Evolutionary conservation across 1,140 invertebrate genomes (phyloP).

Genomic region (Drosophila biarmipes): DNA sequence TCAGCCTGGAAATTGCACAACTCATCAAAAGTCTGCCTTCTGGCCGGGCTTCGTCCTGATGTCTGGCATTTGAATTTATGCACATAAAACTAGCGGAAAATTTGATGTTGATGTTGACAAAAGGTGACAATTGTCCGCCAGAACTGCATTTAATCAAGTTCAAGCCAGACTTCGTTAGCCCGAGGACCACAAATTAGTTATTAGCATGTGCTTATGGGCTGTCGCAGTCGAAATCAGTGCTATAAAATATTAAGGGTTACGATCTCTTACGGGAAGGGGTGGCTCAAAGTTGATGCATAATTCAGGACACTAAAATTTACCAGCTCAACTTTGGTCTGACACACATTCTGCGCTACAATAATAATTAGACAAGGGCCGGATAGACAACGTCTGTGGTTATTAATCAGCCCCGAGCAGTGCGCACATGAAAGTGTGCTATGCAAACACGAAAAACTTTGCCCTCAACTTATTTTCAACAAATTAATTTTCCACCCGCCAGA

Average conservation of each 20-base stretch:
- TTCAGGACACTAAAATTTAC: slow-evolving; percentile 38
- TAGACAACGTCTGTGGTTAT: slow-evolving; percentile 48
- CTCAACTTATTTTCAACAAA: slow-evolving; percentile 82
- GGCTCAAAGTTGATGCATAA: slow-evolving; percentile 53
- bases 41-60: slow-evolving; percentile 5
- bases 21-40: slow-evolving; percentile 73
- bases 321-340: slow-evolving; percentile 10
- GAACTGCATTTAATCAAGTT: slow-evolving; percentile 39
- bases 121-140: slow-evolving; percentile 72
- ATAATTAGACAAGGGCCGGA: slow-evolving; percentile 45
- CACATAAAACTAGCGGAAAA: slow-evolving; percentile 79
- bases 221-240: slow-evolving; percentile 27
- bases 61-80: slow-evolving; percentile 73
- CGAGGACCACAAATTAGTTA: slow-evolving; percentile 53
- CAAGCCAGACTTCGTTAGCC: slow-evolving; percentile 18
- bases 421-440: slow-evolving; percentile 41
- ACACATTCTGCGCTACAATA: slow-evolving; percentile 55
- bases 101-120: slow-evolving; percentile 70
- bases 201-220: slow-evolving; percentile 55
- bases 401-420: slow-evolving; percentile 53
- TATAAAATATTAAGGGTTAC: slow-evolving; percentile 25
- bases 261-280: not conserved
- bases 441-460: slow-evolving; percentile 65
- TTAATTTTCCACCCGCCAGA: slow-evolving; percentile 71
- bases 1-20: slow-evolving; percentile 65